phyloP scores from a whole-genome alignment of 1,140 invertebrate species.

The Papilio machaon region DNA sequence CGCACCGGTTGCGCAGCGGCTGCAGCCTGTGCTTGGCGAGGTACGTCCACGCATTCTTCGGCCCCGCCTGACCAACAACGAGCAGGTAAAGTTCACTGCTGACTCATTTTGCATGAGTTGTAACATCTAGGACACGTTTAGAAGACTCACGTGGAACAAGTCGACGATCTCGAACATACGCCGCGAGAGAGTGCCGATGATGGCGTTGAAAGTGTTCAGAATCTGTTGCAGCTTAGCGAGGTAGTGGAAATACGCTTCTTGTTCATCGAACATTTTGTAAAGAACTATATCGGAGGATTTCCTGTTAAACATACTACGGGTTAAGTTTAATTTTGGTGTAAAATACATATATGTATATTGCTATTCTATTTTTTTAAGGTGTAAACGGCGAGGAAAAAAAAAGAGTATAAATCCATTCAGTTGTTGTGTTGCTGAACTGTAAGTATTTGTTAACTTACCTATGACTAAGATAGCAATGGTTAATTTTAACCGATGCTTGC shows the following conservation, averaged over 20 bases:
- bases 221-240: background rate
- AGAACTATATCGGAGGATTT: constrained; percentile 4
- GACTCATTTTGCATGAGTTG: background rate
- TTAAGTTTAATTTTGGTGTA: background rate
- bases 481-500: constrained; percentile 12
- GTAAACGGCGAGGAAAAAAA: no score
- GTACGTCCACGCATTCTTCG: background rate
- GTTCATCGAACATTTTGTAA: background rate
- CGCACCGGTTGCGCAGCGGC: background rate
- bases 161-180: background rate
- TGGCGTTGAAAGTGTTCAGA: background rate
- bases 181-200: background rate
- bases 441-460: background rate
- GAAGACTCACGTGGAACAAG: background rate
- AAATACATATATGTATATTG: background rate
- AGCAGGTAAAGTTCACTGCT: background rate
- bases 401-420: background rate
- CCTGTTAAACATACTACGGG: background rate
- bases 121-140: no score
- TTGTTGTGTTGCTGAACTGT: background rate
- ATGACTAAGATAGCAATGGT: constrained; percentile 15
- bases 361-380: no score
- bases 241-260: background rate
- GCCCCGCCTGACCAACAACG: background rate
- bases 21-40: background rate